Conservation (phyloP, 2,113 vertebrate genomes). For the Stigmatopora nigra region DNA sequence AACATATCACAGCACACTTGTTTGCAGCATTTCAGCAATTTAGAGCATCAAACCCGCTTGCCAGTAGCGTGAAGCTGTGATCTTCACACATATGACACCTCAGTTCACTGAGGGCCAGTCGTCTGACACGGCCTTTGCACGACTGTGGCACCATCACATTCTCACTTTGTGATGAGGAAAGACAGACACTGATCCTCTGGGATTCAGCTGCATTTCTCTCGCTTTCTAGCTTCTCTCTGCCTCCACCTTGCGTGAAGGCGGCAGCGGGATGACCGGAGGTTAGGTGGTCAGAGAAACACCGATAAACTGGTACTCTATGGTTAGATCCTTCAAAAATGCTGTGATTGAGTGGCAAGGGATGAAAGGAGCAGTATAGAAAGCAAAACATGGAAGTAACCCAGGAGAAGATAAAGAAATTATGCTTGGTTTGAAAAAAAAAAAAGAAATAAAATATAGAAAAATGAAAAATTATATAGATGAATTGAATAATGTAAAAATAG, state of each 20-base stretch:
- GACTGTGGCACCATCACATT: constrained; percentile 58
- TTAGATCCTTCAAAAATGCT: constrained; percentile 47
- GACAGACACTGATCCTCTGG: constrained; percentile 63
- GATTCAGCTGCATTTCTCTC: constrained; percentile 46
- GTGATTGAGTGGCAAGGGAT: constrained; percentile 38
- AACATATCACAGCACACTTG: constrained; percentile 49
- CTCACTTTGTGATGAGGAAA: constrained; percentile 63
- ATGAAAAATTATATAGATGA: too few species aligned
- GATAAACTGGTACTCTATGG: constrained; percentile 43
- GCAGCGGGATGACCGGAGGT: constrained; percentile 33
- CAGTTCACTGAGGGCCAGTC: constrained; percentile 51
- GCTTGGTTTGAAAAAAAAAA: neutral
- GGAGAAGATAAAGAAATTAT: constrained; percentile 12
- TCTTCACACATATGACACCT: constrained; percentile 68
- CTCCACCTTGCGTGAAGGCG: constrained; percentile 32
- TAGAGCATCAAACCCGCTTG: constrained; percentile 54
- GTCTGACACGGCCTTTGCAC: constrained; percentile 27
- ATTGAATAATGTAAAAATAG: too few species aligned
- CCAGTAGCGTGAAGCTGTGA: constrained; percentile 55
- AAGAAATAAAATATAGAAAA: too few species aligned
- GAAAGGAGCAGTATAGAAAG: constrained; percentile 3
- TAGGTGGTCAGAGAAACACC: constrained; percentile 39
- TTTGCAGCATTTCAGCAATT: constrained; percentile 52
- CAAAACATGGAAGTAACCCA: constrained; percentile 17
- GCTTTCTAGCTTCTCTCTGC: constrained; percentile 31